phyloP scores from a whole-genome alignment of 2,888 invertebrate genomes.

The Stegophylla sp. region DNA sequence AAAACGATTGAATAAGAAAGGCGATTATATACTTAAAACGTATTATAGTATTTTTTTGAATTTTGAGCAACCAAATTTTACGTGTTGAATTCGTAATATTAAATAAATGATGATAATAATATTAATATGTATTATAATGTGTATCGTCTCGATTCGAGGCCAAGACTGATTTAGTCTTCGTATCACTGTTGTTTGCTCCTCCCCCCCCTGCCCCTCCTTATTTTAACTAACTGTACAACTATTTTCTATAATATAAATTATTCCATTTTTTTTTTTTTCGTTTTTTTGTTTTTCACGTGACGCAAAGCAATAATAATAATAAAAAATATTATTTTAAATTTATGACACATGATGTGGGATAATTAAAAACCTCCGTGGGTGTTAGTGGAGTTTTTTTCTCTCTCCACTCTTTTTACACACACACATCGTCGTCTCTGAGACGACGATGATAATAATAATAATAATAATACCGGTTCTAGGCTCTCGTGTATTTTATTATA shows the following conservation, averaged over 20 bases:
- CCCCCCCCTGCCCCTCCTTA: neutral
- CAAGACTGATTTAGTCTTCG: slow-evolving; percentile 58
- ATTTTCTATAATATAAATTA: slow-evolving; percentile 23
- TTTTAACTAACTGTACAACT: too few relatives aligned
- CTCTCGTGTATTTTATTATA: slow-evolving; percentile 50
- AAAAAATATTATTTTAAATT: slow-evolving; percentile 58
- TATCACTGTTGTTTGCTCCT: slow-evolving; percentile 46
- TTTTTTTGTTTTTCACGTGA: slow-evolving; percentile 34
- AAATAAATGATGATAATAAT: neutral
- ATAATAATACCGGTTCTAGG: slow-evolving; percentile 59
- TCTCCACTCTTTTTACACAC: slow-evolving; percentile 4
- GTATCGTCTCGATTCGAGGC: slow-evolving; percentile 24
- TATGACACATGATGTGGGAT: slow-evolving; percentile 56
- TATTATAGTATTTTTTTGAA: slow-evolving; percentile 15
- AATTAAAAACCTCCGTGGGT: slow-evolving; percentile 59
- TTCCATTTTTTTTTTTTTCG: slow-evolving; percentile 19
- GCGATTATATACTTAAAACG: neutral
- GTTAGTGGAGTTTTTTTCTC: slow-evolving; percentile 39
- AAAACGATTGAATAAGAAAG: too few relatives aligned
- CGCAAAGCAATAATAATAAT: slow-evolving; percentile 47
- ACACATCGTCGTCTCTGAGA: too few relatives aligned
- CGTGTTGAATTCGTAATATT: slow-evolving; percentile 47
- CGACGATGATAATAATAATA: slow-evolving; percentile 37
- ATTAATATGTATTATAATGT: neutral
- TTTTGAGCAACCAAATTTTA: slow-evolving; percentile 58